phyloP scores from a whole-genome alignment of 2,888 invertebrate genomes.

The Homarus gammarus region DNA sequence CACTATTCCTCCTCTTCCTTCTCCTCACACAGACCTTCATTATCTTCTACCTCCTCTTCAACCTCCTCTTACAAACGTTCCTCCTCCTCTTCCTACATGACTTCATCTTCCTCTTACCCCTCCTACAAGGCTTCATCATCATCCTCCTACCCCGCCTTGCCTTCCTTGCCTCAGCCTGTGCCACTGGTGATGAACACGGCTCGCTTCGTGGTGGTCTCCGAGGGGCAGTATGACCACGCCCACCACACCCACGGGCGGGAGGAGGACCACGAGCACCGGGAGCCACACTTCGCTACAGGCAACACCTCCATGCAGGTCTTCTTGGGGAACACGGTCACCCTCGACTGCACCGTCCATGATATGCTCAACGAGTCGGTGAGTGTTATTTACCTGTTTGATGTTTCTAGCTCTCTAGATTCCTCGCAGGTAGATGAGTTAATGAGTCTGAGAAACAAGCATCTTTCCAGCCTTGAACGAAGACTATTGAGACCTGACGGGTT shows the following conservation, averaged over 20 bases:
- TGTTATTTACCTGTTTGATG: too few relatives aligned
- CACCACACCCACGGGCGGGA: constrained; percentile 45
- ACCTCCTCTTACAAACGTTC: too few relatives aligned
- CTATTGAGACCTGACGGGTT: too few relatives aligned
- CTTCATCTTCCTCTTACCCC: too few relatives aligned
- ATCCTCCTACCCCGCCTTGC: not conserved
- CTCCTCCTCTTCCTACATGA: too few relatives aligned
- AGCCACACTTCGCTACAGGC: constrained; percentile 37
- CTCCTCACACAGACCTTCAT: too few relatives aligned
- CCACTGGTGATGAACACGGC: constrained; percentile 19
- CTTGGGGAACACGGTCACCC: constrained; percentile 39
- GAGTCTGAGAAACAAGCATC: too few relatives aligned
- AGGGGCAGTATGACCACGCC: constrained; percentile 51
- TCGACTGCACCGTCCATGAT: constrained; percentile 43
- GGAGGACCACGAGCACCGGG: constrained; percentile 17
- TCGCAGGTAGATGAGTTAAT: too few relatives aligned
- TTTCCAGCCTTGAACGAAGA: too few relatives aligned
- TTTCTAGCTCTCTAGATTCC: too few relatives aligned
- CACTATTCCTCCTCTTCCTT: too few relatives aligned
- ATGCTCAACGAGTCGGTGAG: constrained; percentile 44
- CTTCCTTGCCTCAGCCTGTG: not conserved
- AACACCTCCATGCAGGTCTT: constrained; percentile 21
- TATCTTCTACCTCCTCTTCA: too few relatives aligned
- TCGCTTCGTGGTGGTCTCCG: constrained; percentile 47
- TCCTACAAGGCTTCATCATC: not conserved